Base-by-base conservation (phyloP, 2,888 invertebrate genomes). In the Beris morrisii region DNA sequence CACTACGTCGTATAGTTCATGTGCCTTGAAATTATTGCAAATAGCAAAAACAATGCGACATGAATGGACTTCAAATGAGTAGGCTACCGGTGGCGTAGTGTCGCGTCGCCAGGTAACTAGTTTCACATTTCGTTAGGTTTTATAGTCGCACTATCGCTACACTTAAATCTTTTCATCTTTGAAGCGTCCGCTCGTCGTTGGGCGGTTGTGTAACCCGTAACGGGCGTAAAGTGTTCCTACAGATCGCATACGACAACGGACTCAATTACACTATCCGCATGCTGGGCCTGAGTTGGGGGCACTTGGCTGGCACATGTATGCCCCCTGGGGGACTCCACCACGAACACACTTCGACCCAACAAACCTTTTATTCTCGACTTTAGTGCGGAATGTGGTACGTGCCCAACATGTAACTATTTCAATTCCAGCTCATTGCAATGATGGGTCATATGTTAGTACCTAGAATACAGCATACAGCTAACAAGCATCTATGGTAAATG, bases 331-430 rank as follows among this genome's bases (percentile, higher is more conserved):
- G 38, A 5, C 9, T 7, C 4, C 38, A 38, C 38, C 7, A 38
- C 38, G 38, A 38, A 38, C 38, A 38, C 38, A 38, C 61, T 61
- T 61, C 50, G 52, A 61, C 38, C 61, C 50, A 11, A 32, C 31
- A 52, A 61, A 50, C 38, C 50, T 59, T 28, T 48, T 61, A 52
- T 61, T 38, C 22, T 45, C 61, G 50, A 61, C 50, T 61, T 61
- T 61, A 32, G 43, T 38, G 22, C 38, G 52, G 61, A 38, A 58
- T 58, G 58, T 46, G 38, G 61, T 61, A 61, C 61, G 61, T 61
- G 61, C 52, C 38, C 43, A 12, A 52, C 61, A 61, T 50, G 52
- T 50, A 52, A 32, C 38, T 38, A 38, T 38, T 5, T 9, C 38
- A 9, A 38, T 22, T 22, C 3, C 22, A 22, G 22, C 22, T 22